These are phyloP conservation scores for Muricea muricata DNA, from an alignment of 92 coral and sea anemone genomes.

Conservation along the genomic window DNA sequence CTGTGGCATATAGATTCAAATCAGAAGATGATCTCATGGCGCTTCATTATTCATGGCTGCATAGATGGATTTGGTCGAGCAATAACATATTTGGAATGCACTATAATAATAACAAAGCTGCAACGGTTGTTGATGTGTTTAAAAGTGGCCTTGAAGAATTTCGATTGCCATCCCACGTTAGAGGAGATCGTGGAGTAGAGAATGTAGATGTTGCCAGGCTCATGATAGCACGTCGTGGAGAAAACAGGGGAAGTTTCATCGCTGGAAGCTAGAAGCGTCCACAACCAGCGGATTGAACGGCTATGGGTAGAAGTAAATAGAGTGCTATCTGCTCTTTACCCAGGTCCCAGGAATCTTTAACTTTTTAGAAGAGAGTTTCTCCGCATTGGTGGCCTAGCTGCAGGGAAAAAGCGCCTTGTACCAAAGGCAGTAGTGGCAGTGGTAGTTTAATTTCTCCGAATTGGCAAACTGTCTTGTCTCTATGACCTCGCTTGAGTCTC, in stretches of 20 bases:
- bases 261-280: slow-evolving; percentile 66
- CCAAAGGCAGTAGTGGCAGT: too few relatives aligned
- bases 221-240: slow-evolving; percentile 61
- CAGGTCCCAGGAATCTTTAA: slow-evolving; percentile 28
- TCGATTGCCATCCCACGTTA: slow-evolving; percentile 56
- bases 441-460: too few relatives aligned
- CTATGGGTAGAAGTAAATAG: slow-evolving; percentile 68
- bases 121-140: slow-evolving; percentile 44
- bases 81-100: slow-evolving; percentile 29
- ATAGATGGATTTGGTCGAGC: slow-evolving; percentile 52
- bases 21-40: slow-evolving; percentile 46
- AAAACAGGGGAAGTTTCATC: slow-evolving; percentile 66
- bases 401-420: too few relatives aligned
- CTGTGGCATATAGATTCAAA: slow-evolving; percentile 45
- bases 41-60: slow-evolving; percentile 36
- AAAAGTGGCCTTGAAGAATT: slow-evolving; percentile 40
- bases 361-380: neutral
- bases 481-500: too few relatives aligned
- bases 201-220: slow-evolving; percentile 69
- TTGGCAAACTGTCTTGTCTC: too few relatives aligned
- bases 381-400: too few relatives aligned
- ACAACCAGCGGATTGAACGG: slow-evolving; percentile 67
- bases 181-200: slow-evolving; percentile 63
- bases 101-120: slow-evolving; percentile 29
- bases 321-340: slow-evolving; percentile 37